A percentile compares a stretch with the other conserved stretches of the same genome.
phyloP scores from a whole-genome alignment of 2,888 invertebrate genomes.

The Drosophila mulleri region DNA sequence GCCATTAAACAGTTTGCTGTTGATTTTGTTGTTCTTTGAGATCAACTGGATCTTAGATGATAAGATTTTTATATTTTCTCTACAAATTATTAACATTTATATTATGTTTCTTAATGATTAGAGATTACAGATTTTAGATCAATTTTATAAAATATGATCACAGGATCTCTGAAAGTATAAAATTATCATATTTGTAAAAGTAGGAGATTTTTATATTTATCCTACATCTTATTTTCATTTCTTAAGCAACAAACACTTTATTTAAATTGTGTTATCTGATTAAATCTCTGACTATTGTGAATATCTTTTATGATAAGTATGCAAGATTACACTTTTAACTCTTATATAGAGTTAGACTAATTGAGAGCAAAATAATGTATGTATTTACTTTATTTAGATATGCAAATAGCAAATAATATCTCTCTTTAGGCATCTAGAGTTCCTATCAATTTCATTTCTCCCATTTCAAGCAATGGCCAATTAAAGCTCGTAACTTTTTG shows the following conservation, averaged over 20 bases:
- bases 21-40: too few species aligned
- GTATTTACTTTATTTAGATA: not conserved
- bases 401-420: not conserved
- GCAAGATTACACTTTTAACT: too few species aligned
- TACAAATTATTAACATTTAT: too few species aligned
- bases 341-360: too few species aligned
- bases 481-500: conserved; percentile 2
- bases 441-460: not conserved
- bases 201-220: not conserved
- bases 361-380: not conserved
- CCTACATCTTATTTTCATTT: not conserved
- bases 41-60: not conserved
- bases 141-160: not conserved
- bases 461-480: conserved; percentile 1
- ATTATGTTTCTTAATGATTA: not conserved
- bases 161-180: too few species aligned
- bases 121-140: too few species aligned
- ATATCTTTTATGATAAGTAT: too few species aligned
- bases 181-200: too few species aligned
- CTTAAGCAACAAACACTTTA: too few species aligned
- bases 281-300: too few species aligned
- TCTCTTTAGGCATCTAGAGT: not conserved
- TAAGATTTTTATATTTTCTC: not conserved
- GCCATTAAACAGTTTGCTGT: not conserved
- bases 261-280: too few species aligned